Conservation (phyloP, 2,797 vertebrate species). For the Telmatherina bonti region DNA sequence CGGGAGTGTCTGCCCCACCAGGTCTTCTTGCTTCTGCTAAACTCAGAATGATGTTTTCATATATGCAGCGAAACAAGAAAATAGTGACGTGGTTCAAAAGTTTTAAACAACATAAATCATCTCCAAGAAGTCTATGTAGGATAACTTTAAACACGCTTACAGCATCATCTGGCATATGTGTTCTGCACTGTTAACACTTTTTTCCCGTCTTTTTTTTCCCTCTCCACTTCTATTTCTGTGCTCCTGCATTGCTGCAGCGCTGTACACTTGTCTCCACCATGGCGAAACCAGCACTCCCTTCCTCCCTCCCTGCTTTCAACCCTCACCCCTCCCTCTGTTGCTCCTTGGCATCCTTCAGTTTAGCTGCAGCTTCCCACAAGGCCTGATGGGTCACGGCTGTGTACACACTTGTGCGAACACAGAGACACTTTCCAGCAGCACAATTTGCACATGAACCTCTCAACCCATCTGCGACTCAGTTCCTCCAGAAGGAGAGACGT, state of each 20-base stretch:
- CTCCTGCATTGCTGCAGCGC: slow-evolving; percentile 74
- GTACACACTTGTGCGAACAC: slow-evolving; percentile 11
- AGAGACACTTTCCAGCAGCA: slow-evolving; percentile 30
- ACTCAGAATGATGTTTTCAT: slow-evolving; percentile 19
- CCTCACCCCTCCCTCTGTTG: slow-evolving; percentile 29
- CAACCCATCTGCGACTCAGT: slow-evolving; percentile 56
- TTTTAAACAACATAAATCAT: slow-evolving; percentile 26
- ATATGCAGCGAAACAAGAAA: slow-evolving; percentile 17
- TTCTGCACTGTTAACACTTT: slow-evolving; percentile 20
- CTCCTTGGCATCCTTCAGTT: slow-evolving; percentile 70
- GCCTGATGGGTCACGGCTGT: slow-evolving; percentile 66
- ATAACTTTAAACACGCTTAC: neutral
- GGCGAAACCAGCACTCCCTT: slow-evolving; percentile 23
- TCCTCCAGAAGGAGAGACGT: slow-evolving; percentile 41
- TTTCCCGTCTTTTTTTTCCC: neutral
- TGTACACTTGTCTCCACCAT: slow-evolving; percentile 53
- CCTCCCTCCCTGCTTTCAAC: slow-evolving; percentile 7
- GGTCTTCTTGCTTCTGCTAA: slow-evolving; percentile 39
- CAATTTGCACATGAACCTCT: slow-evolving; percentile 45
- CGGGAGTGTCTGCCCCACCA: slow-evolving; percentile 57
- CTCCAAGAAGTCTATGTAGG: slow-evolving; percentile 24
- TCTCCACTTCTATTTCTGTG: slow-evolving; percentile 25
- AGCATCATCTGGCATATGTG: slow-evolving; percentile 5
- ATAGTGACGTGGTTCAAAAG: slow-evolving; percentile 5
- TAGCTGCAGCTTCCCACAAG: slow-evolving; percentile 68